Percentiles rank a stretch among this genome's conserved stretches.
Evolutionary conservation across 2,113 vertebrate genomes (phyloP).

Genomic region (Mormyrus lacerda): DNA sequence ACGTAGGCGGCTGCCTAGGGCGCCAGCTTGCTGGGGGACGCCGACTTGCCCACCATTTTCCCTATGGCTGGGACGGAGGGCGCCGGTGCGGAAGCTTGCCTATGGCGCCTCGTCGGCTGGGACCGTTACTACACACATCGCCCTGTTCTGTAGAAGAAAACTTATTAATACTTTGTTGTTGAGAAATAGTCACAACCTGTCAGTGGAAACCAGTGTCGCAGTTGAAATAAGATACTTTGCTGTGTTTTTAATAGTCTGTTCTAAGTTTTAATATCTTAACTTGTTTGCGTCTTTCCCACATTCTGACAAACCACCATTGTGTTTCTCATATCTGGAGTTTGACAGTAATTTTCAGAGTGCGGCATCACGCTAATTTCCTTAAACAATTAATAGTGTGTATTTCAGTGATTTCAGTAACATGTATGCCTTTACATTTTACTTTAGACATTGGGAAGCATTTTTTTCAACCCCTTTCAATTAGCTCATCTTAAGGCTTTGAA

Average conservation of each 20-base stretch:
- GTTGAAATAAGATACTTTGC: neutral
- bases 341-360: neutral
- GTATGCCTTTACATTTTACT: neutral
- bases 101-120: no score
- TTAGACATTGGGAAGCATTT: neutral
- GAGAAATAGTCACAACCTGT: neutral
- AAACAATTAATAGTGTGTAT: neutral
- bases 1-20: no score
- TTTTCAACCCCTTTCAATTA: neutral
- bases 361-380: neutral
- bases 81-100: no score
- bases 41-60: no score
- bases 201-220: neutral
- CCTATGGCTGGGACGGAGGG: no score
- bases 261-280: neutral
- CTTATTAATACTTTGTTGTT: neutral
- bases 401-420: neutral
- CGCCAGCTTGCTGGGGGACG: no score
- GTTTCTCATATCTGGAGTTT: neutral
- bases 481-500: neutral
- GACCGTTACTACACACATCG: no score
- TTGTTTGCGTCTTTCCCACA: neutral
- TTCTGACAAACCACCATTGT: neutral
- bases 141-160: neutral
- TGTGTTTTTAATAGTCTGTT: neutral